These are phyloP conservation scores for Conus canariensis DNA, from an alignment of 2,888 invertebrate genomes.

Conservation along the genomic window DNA sequence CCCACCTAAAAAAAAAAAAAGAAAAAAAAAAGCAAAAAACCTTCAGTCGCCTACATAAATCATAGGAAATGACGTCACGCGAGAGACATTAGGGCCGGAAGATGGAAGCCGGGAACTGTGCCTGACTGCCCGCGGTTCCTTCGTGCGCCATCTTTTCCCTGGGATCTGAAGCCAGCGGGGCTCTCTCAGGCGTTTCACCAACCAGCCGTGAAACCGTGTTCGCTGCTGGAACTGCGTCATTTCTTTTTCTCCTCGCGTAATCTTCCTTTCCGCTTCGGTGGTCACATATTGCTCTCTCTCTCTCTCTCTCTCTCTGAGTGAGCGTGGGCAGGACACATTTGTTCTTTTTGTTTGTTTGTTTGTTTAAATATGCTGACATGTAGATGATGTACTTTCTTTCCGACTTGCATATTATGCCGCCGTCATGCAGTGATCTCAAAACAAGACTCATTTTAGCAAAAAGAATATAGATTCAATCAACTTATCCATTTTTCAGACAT, in stretches of 20 bases:
- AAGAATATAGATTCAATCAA: no score
- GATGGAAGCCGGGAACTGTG: neutral
- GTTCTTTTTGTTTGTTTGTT: no score
- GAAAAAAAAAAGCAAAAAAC: neutral
- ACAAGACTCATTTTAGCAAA: no score
- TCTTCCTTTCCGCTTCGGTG: neutral
- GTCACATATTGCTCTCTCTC: neutral
- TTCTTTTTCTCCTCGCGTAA: neutral
- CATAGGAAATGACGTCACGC: conserved; percentile 19
- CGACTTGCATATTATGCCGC: no score
- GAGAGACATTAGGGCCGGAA: conserved; percentile 11
- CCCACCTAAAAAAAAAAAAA: neutral
- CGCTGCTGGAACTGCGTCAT: neutral
- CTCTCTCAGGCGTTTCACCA: conserved; percentile 2
- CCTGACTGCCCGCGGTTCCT: neutral
- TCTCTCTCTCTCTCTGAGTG: no score
- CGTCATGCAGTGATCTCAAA: no score
- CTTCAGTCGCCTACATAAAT: neutral
- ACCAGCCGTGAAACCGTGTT: neutral
- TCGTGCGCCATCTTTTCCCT: neutral
- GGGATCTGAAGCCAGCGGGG: neutral
- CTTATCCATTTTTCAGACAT: no score
- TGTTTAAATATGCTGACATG: no score
- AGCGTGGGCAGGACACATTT: neutral
- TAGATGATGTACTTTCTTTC: no score